Conservation (phyloP, 2,888 invertebrate genomes). For the Drosophila monieri region DNA sequence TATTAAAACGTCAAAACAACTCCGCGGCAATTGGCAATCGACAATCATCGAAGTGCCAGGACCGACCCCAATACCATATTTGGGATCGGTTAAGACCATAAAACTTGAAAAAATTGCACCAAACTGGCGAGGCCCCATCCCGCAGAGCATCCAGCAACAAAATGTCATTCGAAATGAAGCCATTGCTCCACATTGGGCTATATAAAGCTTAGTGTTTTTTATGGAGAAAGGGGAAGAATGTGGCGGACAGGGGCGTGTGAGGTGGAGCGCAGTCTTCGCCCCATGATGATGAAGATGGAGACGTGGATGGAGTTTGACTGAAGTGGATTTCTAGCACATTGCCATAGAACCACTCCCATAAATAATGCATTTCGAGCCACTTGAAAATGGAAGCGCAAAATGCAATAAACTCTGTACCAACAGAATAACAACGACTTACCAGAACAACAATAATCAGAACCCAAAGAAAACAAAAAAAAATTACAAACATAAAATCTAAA, state of each 20-base stretch:
- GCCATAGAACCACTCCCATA: slow-evolving; percentile 64
- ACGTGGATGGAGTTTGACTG: slow-evolving; percentile 40
- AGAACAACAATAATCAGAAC: slow-evolving; percentile 20
- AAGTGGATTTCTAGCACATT: slow-evolving; percentile 73
- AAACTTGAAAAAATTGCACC: slow-evolving; percentile 51
- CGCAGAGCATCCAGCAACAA: slow-evolving; percentile 67
- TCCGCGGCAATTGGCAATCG: slow-evolving; percentile 37
- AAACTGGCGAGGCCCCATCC: slow-evolving; percentile 47
- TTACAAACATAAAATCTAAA: slow-evolving; percentile 55
- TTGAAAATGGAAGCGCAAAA: slow-evolving; percentile 56
- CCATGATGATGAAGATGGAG: slow-evolving; percentile 51
- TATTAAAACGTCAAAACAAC: slow-evolving; percentile 77
- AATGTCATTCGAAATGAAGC: slow-evolving; percentile 75
- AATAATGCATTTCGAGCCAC: slow-evolving; percentile 71
- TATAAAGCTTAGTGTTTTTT: neutral
- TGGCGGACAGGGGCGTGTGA: neutral
- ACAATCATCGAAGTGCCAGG: slow-evolving; percentile 24
- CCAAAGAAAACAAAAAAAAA: slow-evolving; percentile 57
- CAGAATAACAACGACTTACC: slow-evolving; percentile 13
- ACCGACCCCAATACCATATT: slow-evolving; percentile 58
- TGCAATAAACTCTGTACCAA: slow-evolving; percentile 61
- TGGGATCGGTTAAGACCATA: slow-evolving; percentile 52
- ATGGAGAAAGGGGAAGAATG: neutral
- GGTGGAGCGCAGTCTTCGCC: slow-evolving; percentile 51
- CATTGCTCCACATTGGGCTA: slow-evolving; percentile 67